These are phyloP conservation scores for Athene noctua DNA, from an alignment of 2,113 vertebrate species.

Conservation along the genomic window DNA sequence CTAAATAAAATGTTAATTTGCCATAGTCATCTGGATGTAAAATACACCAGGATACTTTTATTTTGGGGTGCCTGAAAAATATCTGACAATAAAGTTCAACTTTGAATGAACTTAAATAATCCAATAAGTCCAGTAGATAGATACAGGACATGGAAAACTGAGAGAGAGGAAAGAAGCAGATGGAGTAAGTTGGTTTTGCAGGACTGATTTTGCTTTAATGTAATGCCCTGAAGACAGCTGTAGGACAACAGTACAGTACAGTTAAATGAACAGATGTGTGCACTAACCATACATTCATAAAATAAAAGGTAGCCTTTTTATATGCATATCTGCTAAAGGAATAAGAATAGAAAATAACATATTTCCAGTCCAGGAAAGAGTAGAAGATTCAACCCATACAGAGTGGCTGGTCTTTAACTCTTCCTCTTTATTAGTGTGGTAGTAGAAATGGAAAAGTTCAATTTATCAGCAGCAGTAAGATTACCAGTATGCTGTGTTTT, in stretches of 20 bases:
- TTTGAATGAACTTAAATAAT: background rate
- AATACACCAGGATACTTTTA: background rate
- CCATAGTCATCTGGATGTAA: background rate
- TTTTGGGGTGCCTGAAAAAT: background rate
- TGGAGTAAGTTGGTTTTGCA: background rate
- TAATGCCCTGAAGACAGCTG: background rate
- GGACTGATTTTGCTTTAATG: background rate
- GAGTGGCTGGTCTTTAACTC: background rate
- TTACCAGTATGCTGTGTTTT: background rate
- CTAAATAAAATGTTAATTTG: background rate
- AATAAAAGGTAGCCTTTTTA: constrained; percentile 14
- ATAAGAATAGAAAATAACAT: constrained; percentile 21
- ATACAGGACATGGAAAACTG: background rate
- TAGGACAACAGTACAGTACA: background rate
- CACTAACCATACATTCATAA: background rate
- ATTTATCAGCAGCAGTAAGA: background rate
- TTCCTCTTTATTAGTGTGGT: background rate
- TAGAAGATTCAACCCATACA: background rate
- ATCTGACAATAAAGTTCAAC: background rate
- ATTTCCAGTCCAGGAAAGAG: background rate
- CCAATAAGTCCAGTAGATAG: background rate
- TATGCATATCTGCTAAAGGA: constrained; percentile 40
- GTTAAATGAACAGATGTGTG: constrained; percentile 53
- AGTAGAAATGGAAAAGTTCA: constrained; percentile 37
- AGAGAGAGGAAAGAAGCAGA: background rate